These are phyloP conservation scores for Vidua macroura DNA, from an alignment of 2,113 vertebrate species.

Conservation along the genomic window DNA sequence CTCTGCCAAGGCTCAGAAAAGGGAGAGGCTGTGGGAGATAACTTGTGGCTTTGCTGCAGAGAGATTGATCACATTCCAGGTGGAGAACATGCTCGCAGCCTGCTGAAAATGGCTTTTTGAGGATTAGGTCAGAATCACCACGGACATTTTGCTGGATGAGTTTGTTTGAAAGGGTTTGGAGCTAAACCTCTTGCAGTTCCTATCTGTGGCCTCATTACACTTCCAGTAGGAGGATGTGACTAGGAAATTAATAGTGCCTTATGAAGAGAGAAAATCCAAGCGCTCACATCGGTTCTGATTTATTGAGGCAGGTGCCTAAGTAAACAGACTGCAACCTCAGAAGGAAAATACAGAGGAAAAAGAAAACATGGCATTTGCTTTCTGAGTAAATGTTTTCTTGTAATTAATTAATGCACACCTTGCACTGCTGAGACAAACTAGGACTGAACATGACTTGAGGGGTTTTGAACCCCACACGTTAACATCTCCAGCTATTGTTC, in stretches of 20 bases:
- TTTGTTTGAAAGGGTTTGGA: background rate
- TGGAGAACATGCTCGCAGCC: background rate
- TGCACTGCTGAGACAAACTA: background rate
- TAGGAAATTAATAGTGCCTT: conserved; percentile 23
- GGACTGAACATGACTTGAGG: background rate
- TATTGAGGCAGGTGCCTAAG: background rate
- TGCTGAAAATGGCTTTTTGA: background rate
- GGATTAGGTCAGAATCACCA: background rate
- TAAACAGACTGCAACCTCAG: background rate
- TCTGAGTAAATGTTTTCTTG: background rate
- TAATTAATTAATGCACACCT: background rate
- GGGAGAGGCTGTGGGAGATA: background rate
- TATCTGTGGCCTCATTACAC: background rate
- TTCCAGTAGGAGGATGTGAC: conserved; percentile 2
- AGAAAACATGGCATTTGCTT: background rate
- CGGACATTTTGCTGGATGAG: background rate
- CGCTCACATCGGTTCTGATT: background rate
- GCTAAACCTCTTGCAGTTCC: background rate
- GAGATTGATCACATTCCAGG: background rate
- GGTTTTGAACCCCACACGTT: background rate
- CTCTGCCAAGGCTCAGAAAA: background rate
- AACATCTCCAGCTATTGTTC: background rate
- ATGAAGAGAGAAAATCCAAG: background rate
- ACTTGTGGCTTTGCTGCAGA: background rate
- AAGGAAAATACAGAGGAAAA: background rate